Evolutionary conservation across 2,797 vertebrate species (phyloP).

Genomic region (Paguma larvata): DNA sequence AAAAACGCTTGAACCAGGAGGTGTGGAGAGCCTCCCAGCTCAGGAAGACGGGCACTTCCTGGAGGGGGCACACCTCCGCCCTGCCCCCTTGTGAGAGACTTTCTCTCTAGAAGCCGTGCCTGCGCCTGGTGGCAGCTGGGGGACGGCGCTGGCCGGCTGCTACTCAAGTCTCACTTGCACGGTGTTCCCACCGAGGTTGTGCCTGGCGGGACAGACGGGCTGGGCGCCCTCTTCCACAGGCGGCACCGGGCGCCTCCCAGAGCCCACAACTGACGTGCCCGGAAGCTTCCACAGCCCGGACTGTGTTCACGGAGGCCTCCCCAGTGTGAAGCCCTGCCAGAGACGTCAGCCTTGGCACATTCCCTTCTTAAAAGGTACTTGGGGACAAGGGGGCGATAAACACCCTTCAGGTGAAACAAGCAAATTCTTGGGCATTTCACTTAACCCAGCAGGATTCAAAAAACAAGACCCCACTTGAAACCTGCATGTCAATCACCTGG

Average conservation of each 20-base stretch:
- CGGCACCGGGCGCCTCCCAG: background rate
- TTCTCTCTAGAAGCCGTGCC: no score
- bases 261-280: background rate
- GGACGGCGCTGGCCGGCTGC: background rate
- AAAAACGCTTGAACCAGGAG: background rate
- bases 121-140: background rate
- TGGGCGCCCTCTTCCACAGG: background rate
- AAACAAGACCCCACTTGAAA: background rate
- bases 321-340: background rate
- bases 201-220: background rate
- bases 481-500: background rate
- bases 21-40: background rate
- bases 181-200: background rate
- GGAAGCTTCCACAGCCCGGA: background rate
- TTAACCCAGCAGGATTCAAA: background rate
- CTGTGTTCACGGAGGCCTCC: background rate
- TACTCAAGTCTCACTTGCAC: fast-evolving
- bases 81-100: background rate
- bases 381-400: background rate
- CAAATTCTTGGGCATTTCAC: background rate
- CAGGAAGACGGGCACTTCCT: no score
- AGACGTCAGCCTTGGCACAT: background rate
- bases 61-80: background rate
- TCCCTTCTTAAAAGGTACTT: background rate
- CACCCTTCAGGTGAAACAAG: background rate